These are phyloP conservation scores for Radopholus similis DNA, from an alignment of 1,140 invertebrate species.

Conservation along the genomic window DNA sequence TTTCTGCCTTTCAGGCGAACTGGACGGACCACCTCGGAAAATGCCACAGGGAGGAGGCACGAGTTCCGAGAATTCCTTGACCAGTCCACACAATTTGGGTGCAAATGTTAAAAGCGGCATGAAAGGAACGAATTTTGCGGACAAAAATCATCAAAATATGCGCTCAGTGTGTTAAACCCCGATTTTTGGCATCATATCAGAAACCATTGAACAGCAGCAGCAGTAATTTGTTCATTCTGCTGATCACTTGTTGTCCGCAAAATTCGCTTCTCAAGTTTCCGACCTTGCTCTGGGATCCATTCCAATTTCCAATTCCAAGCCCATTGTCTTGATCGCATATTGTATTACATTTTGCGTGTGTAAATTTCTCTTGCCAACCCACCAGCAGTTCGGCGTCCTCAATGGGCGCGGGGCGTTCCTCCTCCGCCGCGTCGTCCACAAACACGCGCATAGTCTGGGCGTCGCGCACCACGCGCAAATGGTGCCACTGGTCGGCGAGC, in stretches of 20 bases:
- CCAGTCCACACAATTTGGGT: not conserved
- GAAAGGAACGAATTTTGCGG: not conserved
- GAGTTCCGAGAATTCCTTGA: not conserved
- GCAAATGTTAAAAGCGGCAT: not conserved
- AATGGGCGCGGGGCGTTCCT: constrained; percentile 18
- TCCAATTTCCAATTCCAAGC: too few relatives aligned
- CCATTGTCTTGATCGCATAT: not conserved
- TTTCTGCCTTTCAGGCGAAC: not conserved
- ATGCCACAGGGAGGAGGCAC: not conserved
- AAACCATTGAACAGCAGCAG: too few relatives aligned
- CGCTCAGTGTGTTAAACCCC: not conserved
- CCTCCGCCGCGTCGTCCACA: constrained; percentile 75
- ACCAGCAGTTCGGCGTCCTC: constrained; percentile 15
- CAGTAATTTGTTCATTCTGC: too few relatives aligned
- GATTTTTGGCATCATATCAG: too few relatives aligned
- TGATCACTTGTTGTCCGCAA: too few relatives aligned
- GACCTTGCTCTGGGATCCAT: too few relatives aligned
- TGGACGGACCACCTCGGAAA: too few relatives aligned
- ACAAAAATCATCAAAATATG: not conserved
- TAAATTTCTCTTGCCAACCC: not conserved
- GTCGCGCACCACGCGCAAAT: constrained; percentile 19
- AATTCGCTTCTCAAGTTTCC: too few relatives aligned
- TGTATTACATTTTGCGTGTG: not conserved
- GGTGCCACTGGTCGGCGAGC: constrained; percentile 66
- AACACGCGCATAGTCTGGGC: constrained; percentile 67